phyloP scores from a whole-genome alignment of 2,797 vertebrate species.

The Darevskia nairensis region DNA sequence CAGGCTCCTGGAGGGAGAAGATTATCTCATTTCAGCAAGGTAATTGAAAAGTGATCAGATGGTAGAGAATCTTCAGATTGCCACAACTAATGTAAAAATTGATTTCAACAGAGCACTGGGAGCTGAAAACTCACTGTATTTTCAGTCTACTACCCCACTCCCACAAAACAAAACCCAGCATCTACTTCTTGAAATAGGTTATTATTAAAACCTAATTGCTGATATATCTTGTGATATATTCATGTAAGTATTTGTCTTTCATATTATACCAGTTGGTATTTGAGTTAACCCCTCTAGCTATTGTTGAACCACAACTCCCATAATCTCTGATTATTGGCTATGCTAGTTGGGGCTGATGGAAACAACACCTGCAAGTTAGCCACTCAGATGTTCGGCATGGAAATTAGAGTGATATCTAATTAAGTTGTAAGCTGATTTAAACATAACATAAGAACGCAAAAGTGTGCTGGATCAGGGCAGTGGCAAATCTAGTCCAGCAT shows the following conservation, averaged over 20 bases:
- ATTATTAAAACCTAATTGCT: not conserved
- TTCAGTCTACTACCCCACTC: not conserved
- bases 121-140: not conserved
- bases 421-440: too few species aligned
- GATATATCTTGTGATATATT: not conserved
- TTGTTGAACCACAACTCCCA: too few species aligned
- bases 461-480: too few species aligned
- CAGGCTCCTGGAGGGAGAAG: not conserved
- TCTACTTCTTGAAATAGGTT: not conserved
- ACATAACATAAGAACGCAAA: too few species aligned
- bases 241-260: not conserved
- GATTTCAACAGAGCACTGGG: not conserved
- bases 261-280: not conserved
- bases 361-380: too few species aligned
- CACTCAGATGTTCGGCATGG: too few species aligned
- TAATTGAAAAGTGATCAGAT: slow-evolving; percentile 7
- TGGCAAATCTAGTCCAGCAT: too few species aligned
- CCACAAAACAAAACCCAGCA: not conserved
- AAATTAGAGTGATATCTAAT: too few species aligned
- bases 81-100: not conserved
- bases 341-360: too few species aligned
- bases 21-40: slow-evolving; percentile 1
- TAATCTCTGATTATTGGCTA: too few species aligned
- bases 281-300: not conserved
- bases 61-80: slow-evolving; percentile 3